phyloP scores from a whole-genome alignment of 2,113 vertebrate genomes.

The Onychorhynchus coronatus region DNA sequence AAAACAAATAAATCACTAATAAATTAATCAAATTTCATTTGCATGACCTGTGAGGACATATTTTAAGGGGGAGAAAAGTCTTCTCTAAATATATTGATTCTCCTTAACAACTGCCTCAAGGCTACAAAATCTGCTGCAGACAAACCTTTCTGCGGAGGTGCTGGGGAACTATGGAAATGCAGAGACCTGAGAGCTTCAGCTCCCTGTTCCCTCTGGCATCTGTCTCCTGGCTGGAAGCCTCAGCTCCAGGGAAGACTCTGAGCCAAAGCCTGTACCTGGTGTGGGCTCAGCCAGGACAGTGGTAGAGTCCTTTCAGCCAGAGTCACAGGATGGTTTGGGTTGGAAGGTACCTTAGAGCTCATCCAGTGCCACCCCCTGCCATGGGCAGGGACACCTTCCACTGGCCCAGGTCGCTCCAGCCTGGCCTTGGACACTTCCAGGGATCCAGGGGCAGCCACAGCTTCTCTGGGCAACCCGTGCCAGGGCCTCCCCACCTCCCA shows the following conservation, averaged over 20 bases:
- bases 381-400: background rate
- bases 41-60: background rate
- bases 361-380: background rate
- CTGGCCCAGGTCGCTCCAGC: background rate
- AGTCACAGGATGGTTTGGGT: background rate
- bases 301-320: background rate
- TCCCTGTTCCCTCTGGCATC: background rate
- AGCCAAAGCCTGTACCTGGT: rapidly evolving
- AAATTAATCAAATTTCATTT: conserved; percentile 23
- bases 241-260: background rate
- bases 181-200: background rate
- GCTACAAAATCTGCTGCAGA: background rate
- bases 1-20: conserved; percentile 28
- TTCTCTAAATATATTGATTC: background rate
- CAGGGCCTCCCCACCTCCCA: no score
- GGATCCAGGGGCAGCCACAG: background rate
- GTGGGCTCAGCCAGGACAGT: background rate
- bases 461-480: background rate
- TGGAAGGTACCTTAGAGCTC: background rate
- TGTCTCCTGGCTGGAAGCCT: background rate
- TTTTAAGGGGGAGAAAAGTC: background rate
- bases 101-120: background rate
- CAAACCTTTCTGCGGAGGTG: background rate
- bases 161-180: background rate
- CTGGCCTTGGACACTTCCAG: background rate